Conservation (phyloP, 2,888 invertebrate genomes). For the Apotomis capreana region DNA sequence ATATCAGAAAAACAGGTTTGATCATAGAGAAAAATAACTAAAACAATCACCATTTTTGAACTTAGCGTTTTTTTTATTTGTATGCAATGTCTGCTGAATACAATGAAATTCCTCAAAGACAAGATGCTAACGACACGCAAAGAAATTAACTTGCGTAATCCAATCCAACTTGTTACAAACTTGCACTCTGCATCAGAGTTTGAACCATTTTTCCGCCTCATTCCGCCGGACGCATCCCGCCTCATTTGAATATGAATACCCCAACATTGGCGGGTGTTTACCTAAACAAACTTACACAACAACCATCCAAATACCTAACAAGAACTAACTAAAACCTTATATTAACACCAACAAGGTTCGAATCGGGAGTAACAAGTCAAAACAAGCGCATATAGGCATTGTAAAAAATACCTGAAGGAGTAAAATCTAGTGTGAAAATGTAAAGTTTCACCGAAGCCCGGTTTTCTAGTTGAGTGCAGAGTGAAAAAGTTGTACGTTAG, state of each 20-base stretch:
- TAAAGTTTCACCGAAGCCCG: constrained; percentile 32
- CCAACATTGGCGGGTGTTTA: constrained; percentile 41
- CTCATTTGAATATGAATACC: constrained; percentile 45
- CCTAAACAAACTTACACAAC: constrained; percentile 23
- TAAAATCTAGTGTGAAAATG: constrained; percentile 42
- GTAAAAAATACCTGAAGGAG: constrained; percentile 33
- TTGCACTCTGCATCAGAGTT: constrained; percentile 21
- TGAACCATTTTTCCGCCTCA: constrained; percentile 7
- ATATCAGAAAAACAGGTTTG: too few relatives aligned
- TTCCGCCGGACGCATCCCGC: constrained; percentile 10
- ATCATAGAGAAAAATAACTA: too few relatives aligned
- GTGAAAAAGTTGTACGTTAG: constrained; percentile 25
- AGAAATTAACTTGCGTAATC: neutral
- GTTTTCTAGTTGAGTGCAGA: constrained; percentile 27
- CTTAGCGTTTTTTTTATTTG: too few relatives aligned
- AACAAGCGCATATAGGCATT: neutral
- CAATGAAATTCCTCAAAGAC: too few relatives aligned
- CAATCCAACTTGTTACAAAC: constrained; percentile 11
- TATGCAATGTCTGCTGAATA: too few relatives aligned
- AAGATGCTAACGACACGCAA: too few relatives aligned
- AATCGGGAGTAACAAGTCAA: neutral
- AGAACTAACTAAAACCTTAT: constrained; percentile 5
- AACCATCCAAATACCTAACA: neutral
- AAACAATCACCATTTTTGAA: too few relatives aligned
- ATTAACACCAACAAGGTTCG: neutral